phyloP scores from a whole-genome alignment of 2,113 vertebrate genomes.

The Brachypodius melanocephalos region DNA sequence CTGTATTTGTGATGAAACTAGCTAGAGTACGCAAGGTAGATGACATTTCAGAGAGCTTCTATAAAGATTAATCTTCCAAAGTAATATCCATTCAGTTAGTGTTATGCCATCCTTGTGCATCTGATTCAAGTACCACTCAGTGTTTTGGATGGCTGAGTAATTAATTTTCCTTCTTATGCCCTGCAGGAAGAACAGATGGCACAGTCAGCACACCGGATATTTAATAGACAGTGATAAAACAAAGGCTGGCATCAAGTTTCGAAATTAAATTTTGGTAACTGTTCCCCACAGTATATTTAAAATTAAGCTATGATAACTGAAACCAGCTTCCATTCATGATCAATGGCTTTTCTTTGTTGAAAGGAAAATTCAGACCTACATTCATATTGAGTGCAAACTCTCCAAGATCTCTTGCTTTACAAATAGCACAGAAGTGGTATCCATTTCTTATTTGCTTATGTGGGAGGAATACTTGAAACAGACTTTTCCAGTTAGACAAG shows the following conservation, averaged over 20 bases:
- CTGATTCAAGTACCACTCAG: not conserved
- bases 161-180: not conserved
- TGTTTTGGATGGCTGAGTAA: not conserved
- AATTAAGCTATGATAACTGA: not conserved
- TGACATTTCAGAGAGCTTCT: slow-evolving; percentile 12
- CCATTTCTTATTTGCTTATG: not conserved
- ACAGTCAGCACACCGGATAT: not conserved
- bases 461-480: not conserved
- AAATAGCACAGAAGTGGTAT: not conserved
- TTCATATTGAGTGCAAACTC: not conserved
- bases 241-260: not conserved
- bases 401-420: not conserved
- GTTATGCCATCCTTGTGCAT: not conserved
- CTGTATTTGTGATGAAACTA: not conserved
- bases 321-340: not conserved
- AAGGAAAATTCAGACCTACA: not conserved
- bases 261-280: not conserved
- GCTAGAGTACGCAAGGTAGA: not conserved
- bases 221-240: not conserved
- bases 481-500: not conserved
- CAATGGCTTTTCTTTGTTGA: not conserved
- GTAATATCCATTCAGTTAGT: not conserved
- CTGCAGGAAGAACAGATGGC: not conserved
- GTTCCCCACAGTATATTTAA: not conserved
- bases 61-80: not conserved